Evolutionary conservation across 2,888 invertebrate genomes (phyloP).

Genomic region (Sinohyriopsis cumingii): DNA sequence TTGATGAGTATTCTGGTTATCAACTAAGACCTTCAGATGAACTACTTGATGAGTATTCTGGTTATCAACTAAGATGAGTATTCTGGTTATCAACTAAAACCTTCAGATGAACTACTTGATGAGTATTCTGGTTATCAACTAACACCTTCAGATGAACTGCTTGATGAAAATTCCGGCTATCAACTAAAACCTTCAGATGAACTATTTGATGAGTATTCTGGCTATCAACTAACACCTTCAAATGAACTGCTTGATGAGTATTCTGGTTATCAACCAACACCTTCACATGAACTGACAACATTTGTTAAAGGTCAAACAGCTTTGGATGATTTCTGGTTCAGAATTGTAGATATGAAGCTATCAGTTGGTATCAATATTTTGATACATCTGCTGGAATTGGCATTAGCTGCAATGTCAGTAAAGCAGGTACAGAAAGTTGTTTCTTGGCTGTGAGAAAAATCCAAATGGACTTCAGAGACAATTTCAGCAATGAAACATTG

Average conservation of each 20-base stretch:
- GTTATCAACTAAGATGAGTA: conserved; percentile 19
- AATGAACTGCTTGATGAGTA: no score
- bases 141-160: conserved; percentile 1
- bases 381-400: conserved; percentile 5
- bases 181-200: conserved; percentile 6
- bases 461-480: conserved; percentile 20
- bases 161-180: conserved; percentile 9
- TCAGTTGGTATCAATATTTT: conserved; percentile 8
- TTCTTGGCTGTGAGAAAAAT: conserved; percentile 26
- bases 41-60: conserved; percentile 7
- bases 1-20: no score
- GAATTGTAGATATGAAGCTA: not conserved
- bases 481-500: conserved; percentile 9
- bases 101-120: no score
- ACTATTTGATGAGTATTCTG: no score
- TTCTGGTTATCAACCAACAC: no score
- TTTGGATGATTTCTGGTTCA: conserved; percentile 13
- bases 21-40: not conserved
- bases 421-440: conserved; percentile 19
- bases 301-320: conserved; percentile 2
- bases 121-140: no score
- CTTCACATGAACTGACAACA: conserved; percentile 1
- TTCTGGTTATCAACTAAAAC: no score
- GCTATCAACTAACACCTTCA: no score
- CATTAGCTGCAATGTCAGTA: conserved; percentile 9